phyloP scores from a whole-genome alignment of 2,113 vertebrate genomes.

The Pedionomus torquatus region DNA sequence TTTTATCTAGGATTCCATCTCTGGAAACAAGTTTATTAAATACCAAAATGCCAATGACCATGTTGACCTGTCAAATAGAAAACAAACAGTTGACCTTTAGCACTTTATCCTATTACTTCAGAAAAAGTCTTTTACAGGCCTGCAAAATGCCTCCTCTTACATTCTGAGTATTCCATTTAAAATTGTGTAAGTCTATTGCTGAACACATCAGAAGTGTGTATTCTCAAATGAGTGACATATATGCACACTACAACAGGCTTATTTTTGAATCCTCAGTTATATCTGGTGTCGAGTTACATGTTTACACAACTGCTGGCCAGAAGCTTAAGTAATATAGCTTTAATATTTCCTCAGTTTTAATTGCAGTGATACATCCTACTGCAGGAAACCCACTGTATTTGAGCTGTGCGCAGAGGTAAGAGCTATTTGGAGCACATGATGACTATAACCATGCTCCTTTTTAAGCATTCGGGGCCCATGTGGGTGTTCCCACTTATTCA shows the following conservation, averaged over 20 bases:
- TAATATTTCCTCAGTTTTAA: not conserved
- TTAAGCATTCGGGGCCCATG: not conserved
- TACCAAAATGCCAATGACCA: conserved; percentile 99
- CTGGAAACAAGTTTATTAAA: conserved; percentile 99
- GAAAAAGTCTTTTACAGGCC: not conserved
- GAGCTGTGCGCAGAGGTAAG: not conserved
- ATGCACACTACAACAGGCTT: not conserved
- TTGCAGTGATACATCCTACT: not conserved
- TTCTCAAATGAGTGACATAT: not conserved
- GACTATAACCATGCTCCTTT: not conserved
- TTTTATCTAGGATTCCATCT: conserved; percentile 99
- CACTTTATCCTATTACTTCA: not conserved
- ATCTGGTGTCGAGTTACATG: not conserved
- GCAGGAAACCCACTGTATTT: not conserved
- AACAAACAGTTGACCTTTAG: conserved; percentile 65
- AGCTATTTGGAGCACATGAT: not conserved
- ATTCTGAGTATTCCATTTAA: not conserved
- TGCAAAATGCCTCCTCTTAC: not conserved
- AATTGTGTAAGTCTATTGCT: rapidly evolving
- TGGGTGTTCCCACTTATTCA: not conserved
- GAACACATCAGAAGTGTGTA: not conserved
- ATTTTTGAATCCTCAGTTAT: not conserved
- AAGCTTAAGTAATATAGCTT: not conserved
- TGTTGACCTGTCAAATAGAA: conserved; percentile 92
- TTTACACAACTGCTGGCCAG: not conserved